Evolutionary conservation across 2,113 vertebrate genomes (phyloP), one percentile per base, ranked within the genome.

Genomic region (Chinchilla lanigera): DNA sequence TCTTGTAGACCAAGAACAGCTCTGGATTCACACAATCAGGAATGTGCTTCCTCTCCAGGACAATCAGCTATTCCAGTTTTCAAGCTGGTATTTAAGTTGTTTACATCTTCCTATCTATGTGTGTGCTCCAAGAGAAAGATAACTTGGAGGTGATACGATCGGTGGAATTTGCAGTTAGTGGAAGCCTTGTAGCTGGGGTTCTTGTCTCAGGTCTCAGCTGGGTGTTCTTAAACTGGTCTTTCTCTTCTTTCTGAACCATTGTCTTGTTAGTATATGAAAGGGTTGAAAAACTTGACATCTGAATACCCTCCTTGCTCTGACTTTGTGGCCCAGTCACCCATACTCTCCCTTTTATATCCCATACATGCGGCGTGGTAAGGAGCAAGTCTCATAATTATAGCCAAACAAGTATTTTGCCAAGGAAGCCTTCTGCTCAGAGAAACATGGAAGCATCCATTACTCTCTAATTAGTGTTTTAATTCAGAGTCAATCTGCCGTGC

Each of bases 401-500:
- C 22, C 26, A 92, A 89, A 61, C 75, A 90, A 93, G 80, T 24
- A 73, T 71, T 95, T 88, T 92, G 63, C 69, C 60, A 88, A 83
- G 73, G 89, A 93, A 97, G 83, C 33, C 22, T 84, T 41, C 58
- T 7, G 41, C 84, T 88, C 69, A 92, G 77, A 96, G 58, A 78
- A 86, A 89, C 1, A 78, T 50, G 73, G 80, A 33, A 65, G 86
- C 50, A 81, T 65, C 56, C 60, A 14, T 50, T 52, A 54, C 30
- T 47, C 54, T 86, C 56, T 81, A 75, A 83, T 30, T 89, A 89
- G 86, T 91, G 67, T 90, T 91, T 94, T 73, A 80, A 93, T 87
- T 77, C 52, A 85, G 84, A 87, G n/a, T 90, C 80, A 20, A 52
- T 89, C 65, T 75, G 88, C 90, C 84, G 78, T 24, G 80, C 60